A percentile compares a stretch with the other conserved stretches of the same genome.
Conservation (phyloP, 2,888 invertebrate species). For the Acleris holmiana region DNA sequence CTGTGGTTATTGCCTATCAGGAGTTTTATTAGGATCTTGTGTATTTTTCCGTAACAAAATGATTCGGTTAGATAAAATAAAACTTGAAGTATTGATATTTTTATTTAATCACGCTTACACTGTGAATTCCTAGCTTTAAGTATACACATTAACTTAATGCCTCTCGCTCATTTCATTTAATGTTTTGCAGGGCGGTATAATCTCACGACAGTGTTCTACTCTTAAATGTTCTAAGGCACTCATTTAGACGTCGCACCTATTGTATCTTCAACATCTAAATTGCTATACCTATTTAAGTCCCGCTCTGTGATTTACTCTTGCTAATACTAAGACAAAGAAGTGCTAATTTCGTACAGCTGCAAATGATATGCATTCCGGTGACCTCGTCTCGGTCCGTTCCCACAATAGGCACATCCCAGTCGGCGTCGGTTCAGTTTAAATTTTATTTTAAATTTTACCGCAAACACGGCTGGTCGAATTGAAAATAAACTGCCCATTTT, state of each 20-base stretch:
- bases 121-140: too few species aligned
- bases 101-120: too few species aligned
- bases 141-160: too few species aligned
- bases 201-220: neutral
- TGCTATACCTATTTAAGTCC: constrained; percentile 25
- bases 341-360: constrained; percentile 50
- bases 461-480: constrained; percentile 62
- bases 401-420: constrained; percentile 45
- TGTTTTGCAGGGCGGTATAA: neutral
- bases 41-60: too few species aligned
- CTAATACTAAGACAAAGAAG: constrained; percentile 54
- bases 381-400: constrained; percentile 47
- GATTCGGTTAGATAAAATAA: too few species aligned
- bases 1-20: too few species aligned
- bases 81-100: too few species aligned
- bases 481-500: constrained; percentile 72
- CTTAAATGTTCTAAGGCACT: constrained; percentile 1
- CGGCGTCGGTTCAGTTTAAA: constrained; percentile 33
- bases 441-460: constrained; percentile 60
- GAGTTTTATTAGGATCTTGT: too few species aligned
- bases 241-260: constrained; percentile 21
- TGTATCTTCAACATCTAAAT: constrained; percentile 25
- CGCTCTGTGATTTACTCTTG: constrained; percentile 40
- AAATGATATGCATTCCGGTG: constrained; percentile 51
- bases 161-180: neutral